Evolutionary conservation across 2,888 invertebrate species (phyloP), one percentile per base, ranked within the genome.

Genomic region (Leptothorax acervorum): DNA sequence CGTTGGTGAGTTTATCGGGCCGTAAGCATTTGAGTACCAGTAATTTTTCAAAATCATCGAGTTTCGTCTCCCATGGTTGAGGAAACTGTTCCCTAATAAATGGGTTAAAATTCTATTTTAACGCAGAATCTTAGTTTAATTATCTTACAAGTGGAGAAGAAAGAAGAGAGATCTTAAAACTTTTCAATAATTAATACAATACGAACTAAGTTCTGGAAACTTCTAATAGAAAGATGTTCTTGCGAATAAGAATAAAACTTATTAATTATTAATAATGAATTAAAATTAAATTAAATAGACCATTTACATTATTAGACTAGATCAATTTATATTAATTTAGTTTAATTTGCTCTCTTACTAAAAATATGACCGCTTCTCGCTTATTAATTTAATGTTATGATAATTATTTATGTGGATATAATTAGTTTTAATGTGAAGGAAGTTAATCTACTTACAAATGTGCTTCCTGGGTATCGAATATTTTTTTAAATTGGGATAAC

Each of bases 1-100:
- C 98, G 87, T 97, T 96, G 28, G 96, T 97, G 42, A 98, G 96
- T 93, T 98, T 98, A 93, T 99, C 99, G 0, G 98, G 97, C 0
- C 99, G 96, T 1, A 99, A 93, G 87, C 97, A 97, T 92, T 98
- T 97, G 0, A 99, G 93, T 0, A 98, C 95, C 0, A 98, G 95
- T 86, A 99, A 95, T 92, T 97, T 97, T 92, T 98, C 97, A 94
- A 99, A 98, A 1, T 96, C 94, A 83, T 97, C 96, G 23, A 97
- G 95, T 60, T 95, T 95, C 0, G 94, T 93, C 2, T 97, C 95
- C 96, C 97, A 96, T 0, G 96, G 96, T 12, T 96, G 95, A 0
- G 98, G 98, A 51, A 97, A 95, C 0, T 95, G 93, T 79, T 96
- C 95, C 85, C 97, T 97, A 91, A 35, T 97, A 91, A 35, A 74